Evolutionary conservation across 2,113 vertebrate species (phyloP).

Genomic region (Poicephalus gulielmi): DNA sequence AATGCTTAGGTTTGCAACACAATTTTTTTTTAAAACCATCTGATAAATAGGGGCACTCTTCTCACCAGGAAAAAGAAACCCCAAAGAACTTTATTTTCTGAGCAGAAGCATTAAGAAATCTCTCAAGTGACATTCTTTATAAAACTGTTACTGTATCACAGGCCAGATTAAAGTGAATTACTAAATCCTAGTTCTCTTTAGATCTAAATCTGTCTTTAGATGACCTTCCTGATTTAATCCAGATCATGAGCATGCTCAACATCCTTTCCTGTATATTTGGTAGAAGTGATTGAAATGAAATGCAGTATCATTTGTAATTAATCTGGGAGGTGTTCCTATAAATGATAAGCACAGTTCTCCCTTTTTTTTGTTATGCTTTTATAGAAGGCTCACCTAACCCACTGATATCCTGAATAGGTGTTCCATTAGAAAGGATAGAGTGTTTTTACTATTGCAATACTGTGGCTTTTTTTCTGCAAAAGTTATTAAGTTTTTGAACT

Average conservation of each 20-base stretch:
- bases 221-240: conserved; percentile 46
- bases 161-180: conserved; percentile 17
- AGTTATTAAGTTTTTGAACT: conserved; percentile 31
- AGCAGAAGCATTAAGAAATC: neutral
- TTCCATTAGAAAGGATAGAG: conserved; percentile 48
- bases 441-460: conserved; percentile 21
- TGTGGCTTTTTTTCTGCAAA: neutral
- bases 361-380: neutral
- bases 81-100: neutral
- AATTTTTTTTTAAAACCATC: neutral
- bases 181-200: neutral
- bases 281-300: conserved; percentile 35
- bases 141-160: neutral
- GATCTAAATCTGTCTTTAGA: conserved; percentile 11
- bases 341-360: neutral
- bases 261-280: neutral
- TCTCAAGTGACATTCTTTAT: neutral
- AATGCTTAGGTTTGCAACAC: neutral
- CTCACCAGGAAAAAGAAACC: neutral
- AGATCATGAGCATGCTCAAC: neutral
- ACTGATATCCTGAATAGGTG: conserved; percentile 55
- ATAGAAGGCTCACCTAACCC: conserved; percentile 29
- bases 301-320: conserved; percentile 16
- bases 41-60: neutral
- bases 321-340: conserved; percentile 16